These are phyloP conservation scores for Brenthis daphne DNA, from an alignment of 2,888 invertebrate genomes.

Conservation along the genomic window DNA sequence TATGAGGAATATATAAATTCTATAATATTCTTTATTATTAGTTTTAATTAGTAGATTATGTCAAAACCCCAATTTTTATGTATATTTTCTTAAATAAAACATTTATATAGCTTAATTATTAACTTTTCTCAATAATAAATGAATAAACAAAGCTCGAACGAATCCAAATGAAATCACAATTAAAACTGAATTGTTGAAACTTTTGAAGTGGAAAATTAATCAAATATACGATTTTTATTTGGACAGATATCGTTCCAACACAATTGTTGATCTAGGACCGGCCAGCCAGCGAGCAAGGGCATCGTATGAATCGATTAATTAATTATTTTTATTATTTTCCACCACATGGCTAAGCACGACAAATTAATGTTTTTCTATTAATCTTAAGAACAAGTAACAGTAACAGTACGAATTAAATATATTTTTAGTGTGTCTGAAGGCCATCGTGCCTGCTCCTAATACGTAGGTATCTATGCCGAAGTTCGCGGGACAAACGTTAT, in stretches of 20 bases:
- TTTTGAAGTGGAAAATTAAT: conserved; percentile 35
- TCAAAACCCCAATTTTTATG: too few relatives aligned
- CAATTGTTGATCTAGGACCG: conserved; percentile 18
- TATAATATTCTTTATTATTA: too few relatives aligned
- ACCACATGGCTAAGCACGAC: background rate
- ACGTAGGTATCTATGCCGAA: too few relatives aligned
- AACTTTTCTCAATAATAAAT: conserved; percentile 25
- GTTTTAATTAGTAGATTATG: too few relatives aligned
- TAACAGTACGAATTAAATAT: too few relatives aligned
- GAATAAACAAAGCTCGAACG: conserved; percentile 31
- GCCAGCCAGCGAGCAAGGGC: background rate
- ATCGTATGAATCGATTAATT: conserved; percentile 9
- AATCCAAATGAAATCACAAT: conserved; percentile 35
- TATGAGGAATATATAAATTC: too few relatives aligned
- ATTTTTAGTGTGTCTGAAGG: too few relatives aligned
- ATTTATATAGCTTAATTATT: background rate
- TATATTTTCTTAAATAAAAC: background rate
- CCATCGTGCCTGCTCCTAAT: too few relatives aligned
- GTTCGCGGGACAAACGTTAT: too few relatives aligned
- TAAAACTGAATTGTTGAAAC: conserved; percentile 35
- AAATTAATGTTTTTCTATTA: too few relatives aligned
- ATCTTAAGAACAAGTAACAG: too few relatives aligned
- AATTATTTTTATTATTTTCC: conserved; percentile 9
- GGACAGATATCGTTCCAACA: conserved; percentile 19
- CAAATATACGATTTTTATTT: conserved; percentile 33